Base-by-base conservation (phyloP, 2,888 invertebrate genomes). In the Tachina lurida region DNA sequence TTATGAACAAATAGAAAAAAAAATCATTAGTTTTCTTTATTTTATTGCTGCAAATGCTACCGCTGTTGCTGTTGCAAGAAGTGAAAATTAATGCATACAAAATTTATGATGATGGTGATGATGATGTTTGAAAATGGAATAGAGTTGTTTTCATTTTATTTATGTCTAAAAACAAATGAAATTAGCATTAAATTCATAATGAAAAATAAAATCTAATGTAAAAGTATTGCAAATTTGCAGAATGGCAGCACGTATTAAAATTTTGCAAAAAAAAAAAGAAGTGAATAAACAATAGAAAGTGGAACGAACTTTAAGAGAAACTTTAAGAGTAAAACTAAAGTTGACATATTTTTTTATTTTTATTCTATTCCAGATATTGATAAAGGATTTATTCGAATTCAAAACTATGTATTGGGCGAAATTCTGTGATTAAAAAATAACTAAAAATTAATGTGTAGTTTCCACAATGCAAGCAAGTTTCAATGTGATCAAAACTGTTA, bases 31-130 rank as follows among this genome's bases (percentile, higher is more conserved):
- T 62, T 82, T 86, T 85, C 45, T 76, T 74, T 70, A 71, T 58
- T 77, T 62, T 63, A 71, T 62, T 67, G 10, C 62, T 52, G 39
- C 31, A 65, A 68, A 58, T 58, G 52, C 60, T 39, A 13, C 19
- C 19, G 10, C 31, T 54, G 54, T n/a, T 65, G 54, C 47, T 81
- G 45, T 47, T 43, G 56, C 49, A 81, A 83, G 81, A 43, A 84
- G 86, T 80, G 84, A 86, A 86, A 80, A 86, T 80, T 71, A 83
- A 83, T 83, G 76, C 73, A 76, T 63, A 67, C 62, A 83, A 83
- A 76, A 68, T 67, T 13, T 12, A 77, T 47, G 39, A 63, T 56
- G 19, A 77, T 75, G 39, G 52, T 56, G 19, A 77, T 75, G 63
- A 80, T 80, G 71, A 67, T 75, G 68, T 49, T 70, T 68, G 67